These are phyloP conservation scores for Cervus canadensis DNA, from an alignment of 2,113 vertebrate genomes.

Conservation along the genomic window DNA sequence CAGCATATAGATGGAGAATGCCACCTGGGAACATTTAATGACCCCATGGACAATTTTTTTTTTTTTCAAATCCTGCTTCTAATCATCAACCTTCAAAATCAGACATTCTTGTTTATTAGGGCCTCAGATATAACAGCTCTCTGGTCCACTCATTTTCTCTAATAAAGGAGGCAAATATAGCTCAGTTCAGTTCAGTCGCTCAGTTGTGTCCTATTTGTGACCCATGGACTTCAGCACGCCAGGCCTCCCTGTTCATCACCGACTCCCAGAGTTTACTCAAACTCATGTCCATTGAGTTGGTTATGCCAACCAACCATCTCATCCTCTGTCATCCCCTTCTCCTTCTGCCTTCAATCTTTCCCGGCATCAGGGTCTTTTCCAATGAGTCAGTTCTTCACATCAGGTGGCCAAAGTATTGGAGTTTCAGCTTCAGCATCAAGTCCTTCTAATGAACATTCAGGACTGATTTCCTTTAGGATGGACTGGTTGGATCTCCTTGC, in stretches of 20 bases:
- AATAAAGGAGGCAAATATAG: neutral
- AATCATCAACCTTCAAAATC: neutral
- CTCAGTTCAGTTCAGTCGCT: neutral
- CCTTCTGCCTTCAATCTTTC: neutral
- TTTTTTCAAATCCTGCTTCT: neutral
- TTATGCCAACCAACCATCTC: neutral
- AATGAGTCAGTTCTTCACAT: neutral
- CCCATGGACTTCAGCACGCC: accelerated
- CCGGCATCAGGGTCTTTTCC: neutral
- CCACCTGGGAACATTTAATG: neutral
- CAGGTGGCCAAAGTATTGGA: neutral
- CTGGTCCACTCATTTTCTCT: neutral
- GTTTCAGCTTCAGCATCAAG: neutral
- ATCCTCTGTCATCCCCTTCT: neutral
- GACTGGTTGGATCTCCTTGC: neutral
- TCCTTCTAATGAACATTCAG: neutral
- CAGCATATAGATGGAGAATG: neutral
- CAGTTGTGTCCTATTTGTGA: neutral
- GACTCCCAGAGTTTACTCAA: neutral
- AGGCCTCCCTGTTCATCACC: neutral
- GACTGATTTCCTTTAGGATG: neutral
- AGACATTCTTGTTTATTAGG: neutral
- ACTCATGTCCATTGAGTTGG: neutral
- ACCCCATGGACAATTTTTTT: neutral
- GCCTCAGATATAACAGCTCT: neutral